Evolutionary conservation across 2,888 invertebrate species (phyloP), one percentile per base, ranked within the genome.

Genomic region (Ophion ellenae): DNA sequence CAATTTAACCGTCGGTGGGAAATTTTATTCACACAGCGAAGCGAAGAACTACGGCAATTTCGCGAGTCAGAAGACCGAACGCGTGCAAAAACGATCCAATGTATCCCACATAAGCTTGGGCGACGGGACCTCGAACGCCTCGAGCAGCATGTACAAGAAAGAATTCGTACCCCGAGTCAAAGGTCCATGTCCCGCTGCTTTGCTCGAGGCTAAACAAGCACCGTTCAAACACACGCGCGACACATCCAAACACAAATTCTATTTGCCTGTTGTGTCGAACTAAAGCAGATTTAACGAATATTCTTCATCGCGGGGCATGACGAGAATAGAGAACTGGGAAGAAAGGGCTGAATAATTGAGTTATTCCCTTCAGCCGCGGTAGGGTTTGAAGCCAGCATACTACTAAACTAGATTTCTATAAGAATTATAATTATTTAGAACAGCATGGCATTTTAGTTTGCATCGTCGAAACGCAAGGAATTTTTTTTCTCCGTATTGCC

Each of bases 141-240:
- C 96, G 2, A 96, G 96, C 86, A 96, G 96, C 80, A 93, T 94
- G 81, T 98, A 98, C 93, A 97, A 97, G 92, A 97, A 96, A 89
- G 98, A 98, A 93, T 98, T 96, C 91, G 95, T 96, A 20, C 96
- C 97, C 0, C 95, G 96, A 87, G 96, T 96, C 88, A 94, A 95
- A 47, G 97, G 97, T 76, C 97, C 97, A 1, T 98, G 98, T 93
- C 97, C 97, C 0, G 98, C 97, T 57, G 96, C 97, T 53, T 95
- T 97, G 87, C 95, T 98, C 79, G 97, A 97, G 91, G 95, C 96
- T 61, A 96, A 97, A 81, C 95, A 96, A 87, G 96, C 97, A 81
- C 97, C 97, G 24, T 98, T 97, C 94, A 97, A 97, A 94, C 97
- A 98, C 91, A 97, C 97, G 40, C 95, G 97, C 87, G 97, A 98